Evolutionary conservation across 2,888 invertebrate genomes (phyloP), one percentile per base, ranked within the genome.

Genomic region (Gisinianus flammeolus): DNA sequence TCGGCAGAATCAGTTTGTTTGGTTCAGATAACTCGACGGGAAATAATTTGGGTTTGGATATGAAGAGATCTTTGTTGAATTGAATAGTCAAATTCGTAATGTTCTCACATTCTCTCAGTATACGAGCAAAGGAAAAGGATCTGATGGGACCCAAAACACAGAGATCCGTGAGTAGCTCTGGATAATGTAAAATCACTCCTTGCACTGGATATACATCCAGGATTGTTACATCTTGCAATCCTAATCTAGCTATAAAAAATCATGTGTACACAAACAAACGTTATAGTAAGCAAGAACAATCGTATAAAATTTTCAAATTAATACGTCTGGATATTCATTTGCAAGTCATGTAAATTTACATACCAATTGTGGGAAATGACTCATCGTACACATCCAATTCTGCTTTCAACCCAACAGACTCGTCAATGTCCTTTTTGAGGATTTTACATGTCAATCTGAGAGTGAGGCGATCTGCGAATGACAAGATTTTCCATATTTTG

Each of bases 351-450:
- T 4, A 44, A 44, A 4, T 44, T 44, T 4, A 44, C 44, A 44
- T 44, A 44, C 44, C 44, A 44, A 44, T 12, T 4, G 44, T 44
- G 2, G 28, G 33, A 58, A 72, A 72, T 8, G 72, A 58, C 16
- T 72, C 72, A 33, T 58, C 58, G 10, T 28, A 24, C 3, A 56
- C 72, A 24, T 72, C 72, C 16, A 72, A 19, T 33, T 72, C 72
- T 30, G 56, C 72, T 16, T 58, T 56, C 5, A 72, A 31, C 22
- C 72, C 72, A 22, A 72, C 56, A 72, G 24, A 72, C 2, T 33
- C 22, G 16, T 72, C 72, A 72, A 72, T 62, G 24, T 72, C 72
- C n/a, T n/a, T 58, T 62, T 72, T 72, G 5, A 72, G 12, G 2
- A 31, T 31, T 30, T 19, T n/a, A 30, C 72, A 72, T 10, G 30